Conservation (phyloP, 2,797 vertebrate species). For the Triplophysa yarkandensis region DNA sequence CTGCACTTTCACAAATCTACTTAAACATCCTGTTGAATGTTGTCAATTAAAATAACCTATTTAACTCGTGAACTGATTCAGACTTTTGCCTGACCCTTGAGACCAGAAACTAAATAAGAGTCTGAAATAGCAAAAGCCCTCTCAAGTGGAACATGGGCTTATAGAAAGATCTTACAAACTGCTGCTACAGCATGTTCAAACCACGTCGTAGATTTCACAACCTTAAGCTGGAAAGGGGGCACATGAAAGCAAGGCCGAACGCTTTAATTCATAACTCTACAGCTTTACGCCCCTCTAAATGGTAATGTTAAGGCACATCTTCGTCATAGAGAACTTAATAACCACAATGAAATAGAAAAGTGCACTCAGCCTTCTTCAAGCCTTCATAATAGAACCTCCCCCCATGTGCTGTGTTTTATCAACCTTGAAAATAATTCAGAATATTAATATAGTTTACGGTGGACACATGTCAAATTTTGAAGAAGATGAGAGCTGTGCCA, state of each 20-base stretch:
- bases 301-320: slow-evolving; percentile 40
- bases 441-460: slow-evolving; percentile 48
- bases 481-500: slow-evolving; percentile 22
- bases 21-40: neutral
- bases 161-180: slow-evolving; percentile 37
- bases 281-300: slow-evolving; percentile 36
- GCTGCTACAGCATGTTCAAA: slow-evolving; percentile 41
- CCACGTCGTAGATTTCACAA: slow-evolving; percentile 18
- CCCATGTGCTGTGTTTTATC: slow-evolving; percentile 45
- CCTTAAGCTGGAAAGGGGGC: slow-evolving; percentile 9
- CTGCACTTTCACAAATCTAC: neutral
- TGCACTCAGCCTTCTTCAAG: slow-evolving; percentile 49
- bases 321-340: slow-evolving; percentile 41
- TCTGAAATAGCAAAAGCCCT: slow-evolving; percentile 22
- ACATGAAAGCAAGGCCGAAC: slow-evolving; percentile 5
- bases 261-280: slow-evolving; percentile 41
- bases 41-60: neutral
- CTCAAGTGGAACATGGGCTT: slow-evolving; percentile 48
- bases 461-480: slow-evolving; percentile 48
- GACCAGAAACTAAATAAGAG: slow-evolving; percentile 31
- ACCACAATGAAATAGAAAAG: slow-evolving; percentile 51
- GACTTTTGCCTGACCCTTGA: neutral
- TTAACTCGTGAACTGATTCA: neutral
- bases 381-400: slow-evolving; percentile 41
- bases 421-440: slow-evolving; percentile 48